Percentiles rank a stretch among this genome's conserved stretches.
Conservation (phyloP, 2,113 vertebrate species). For the Vulpes vulpes region DNA sequence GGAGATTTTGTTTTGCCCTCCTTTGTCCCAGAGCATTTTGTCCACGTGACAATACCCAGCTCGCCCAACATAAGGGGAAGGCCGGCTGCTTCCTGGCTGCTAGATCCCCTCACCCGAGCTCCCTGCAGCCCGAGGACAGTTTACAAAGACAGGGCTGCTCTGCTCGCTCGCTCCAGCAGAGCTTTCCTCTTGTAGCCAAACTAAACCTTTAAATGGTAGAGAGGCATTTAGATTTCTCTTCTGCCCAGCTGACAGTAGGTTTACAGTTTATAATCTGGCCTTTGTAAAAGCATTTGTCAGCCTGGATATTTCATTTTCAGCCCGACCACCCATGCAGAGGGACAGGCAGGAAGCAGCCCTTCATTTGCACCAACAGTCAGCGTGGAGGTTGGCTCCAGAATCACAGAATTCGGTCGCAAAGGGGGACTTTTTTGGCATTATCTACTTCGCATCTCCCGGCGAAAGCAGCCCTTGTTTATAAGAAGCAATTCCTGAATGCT, state of each 20-base stretch:
- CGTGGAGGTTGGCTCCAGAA: constrained; percentile 89
- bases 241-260: constrained; percentile 93
- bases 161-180: constrained; percentile 76
- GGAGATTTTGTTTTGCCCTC: constrained; percentile 59
- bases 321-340: constrained; percentile 95
- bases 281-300: constrained; percentile 96
- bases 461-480: constrained; percentile 92
- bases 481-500: constrained; percentile 90
- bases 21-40: constrained; percentile 77
- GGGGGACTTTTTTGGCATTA: constrained; percentile 87
- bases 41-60: constrained; percentile 83
- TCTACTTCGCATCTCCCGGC: constrained; percentile 87
- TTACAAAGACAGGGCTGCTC: constrained; percentile 84
- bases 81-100: constrained; percentile 85
- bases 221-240: constrained; percentile 86
- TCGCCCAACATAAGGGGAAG: constrained; percentile 80
- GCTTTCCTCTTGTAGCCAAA: constrained; percentile 84
- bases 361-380: constrained; percentile 87
- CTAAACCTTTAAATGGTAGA: constrained; percentile 88
- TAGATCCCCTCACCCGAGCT: constrained; percentile 84
- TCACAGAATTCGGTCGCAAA: constrained; percentile 88
- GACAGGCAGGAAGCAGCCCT: constrained; percentile 90
- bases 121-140: constrained; percentile 82
- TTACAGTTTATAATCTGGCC: constrained; percentile 97
- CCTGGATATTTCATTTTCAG: constrained; percentile 92